Conservation (phyloP, 2,888 invertebrate genomes). For the Erebia aethiops region DNA sequence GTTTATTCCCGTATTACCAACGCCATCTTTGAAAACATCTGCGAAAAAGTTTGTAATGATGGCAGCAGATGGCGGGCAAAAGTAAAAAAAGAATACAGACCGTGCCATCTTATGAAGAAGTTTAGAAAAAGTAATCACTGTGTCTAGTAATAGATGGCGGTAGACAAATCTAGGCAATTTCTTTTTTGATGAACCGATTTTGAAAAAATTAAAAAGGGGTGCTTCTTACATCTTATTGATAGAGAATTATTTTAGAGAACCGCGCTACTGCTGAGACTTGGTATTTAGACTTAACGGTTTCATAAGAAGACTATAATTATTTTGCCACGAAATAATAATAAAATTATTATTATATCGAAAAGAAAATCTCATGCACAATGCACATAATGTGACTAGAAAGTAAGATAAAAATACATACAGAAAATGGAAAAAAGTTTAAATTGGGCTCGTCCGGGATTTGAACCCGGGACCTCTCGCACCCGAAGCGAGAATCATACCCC, state of each 20-base stretch:
- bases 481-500: slow-evolving; percentile 65
- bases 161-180: background rate
- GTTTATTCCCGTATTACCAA: slow-evolving; percentile 2
- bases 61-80: slow-evolving; percentile 5
- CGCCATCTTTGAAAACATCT: slow-evolving; percentile 24
- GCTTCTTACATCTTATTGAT: too few species aligned
- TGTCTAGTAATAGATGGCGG: background rate
- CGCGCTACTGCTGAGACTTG: background rate
- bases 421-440: background rate
- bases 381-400: background rate
- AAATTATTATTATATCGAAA: too few species aligned
- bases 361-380: too few species aligned
- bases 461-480: slow-evolving; percentile 83
- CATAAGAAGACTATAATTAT: too few species aligned
- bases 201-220: background rate
- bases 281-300: background rate
- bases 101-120: background rate
- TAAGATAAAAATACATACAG: background rate
- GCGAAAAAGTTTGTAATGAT: background rate
- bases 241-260: too few species aligned
- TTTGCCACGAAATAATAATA: too few species aligned
- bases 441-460: slow-evolving; percentile 83
- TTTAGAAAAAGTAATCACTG: background rate
- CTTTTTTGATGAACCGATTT: background rate
- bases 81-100: background rate